Evolutionary conservation across 1,140 invertebrate species (phyloP).

Genomic region (Stenopsyche tienmushanensis): DNA sequence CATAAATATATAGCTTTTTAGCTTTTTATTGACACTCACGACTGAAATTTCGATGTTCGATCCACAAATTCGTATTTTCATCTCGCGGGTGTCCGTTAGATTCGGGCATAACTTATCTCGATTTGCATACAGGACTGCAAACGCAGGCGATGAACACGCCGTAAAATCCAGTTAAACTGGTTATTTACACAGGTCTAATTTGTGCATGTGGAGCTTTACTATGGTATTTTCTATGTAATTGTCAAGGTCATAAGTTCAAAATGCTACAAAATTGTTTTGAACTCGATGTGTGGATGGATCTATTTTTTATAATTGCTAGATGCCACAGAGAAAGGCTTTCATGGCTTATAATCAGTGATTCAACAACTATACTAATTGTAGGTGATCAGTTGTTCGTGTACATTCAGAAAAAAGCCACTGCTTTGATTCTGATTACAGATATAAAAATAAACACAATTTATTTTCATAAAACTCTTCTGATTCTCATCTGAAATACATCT

Average conservation of each 20-base stretch:
- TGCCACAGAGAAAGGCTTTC: not conserved
- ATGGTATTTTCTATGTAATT: not conserved
- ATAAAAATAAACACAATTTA: no score
- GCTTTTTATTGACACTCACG: no score
- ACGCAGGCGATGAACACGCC: conserved; percentile 10
- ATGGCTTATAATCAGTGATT: not conserved
- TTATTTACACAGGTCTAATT: conserved; percentile 1
- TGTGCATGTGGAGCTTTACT: conserved; percentile 1
- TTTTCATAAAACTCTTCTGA: no score
- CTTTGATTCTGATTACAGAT: no score
- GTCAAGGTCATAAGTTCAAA: not conserved
- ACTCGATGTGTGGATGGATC: no score
- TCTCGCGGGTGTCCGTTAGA: not conserved
- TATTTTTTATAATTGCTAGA: no score
- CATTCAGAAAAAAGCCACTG: no score
- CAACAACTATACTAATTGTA: not conserved
- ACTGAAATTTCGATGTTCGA: no score
- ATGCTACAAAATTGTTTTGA: no score
- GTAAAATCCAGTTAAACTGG: conserved; percentile 20
- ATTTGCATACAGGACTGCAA: conserved; percentile 18
- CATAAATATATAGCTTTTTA: no score
- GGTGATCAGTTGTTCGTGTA: no score
- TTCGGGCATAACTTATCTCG: conserved; percentile 12
- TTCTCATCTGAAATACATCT: no score
- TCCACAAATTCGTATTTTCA: not conserved